These are phyloP conservation scores for Thymelicus lineola DNA, from an alignment of 2,888 invertebrate species.

Conservation along the genomic window DNA sequence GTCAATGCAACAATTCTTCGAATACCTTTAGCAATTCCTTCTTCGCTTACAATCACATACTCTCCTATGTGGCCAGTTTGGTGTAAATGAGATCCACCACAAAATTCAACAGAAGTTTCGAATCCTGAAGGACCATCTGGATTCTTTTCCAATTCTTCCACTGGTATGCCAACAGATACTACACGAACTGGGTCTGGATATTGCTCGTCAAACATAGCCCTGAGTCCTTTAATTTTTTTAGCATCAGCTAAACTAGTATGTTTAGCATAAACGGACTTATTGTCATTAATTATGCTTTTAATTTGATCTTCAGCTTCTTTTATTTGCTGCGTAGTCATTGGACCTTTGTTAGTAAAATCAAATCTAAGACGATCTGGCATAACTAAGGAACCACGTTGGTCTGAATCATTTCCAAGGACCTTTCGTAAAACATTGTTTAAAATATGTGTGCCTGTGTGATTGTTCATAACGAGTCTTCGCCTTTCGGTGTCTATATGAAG, in stretches of 20 bases:
- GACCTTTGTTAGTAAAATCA: constrained; percentile 98
- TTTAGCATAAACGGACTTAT: constrained; percentile 94
- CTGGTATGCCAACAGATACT: constrained; percentile 96
- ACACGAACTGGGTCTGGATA: constrained; percentile 98
- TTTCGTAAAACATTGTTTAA: constrained; percentile 97
- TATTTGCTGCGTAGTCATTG: constrained; percentile 95
- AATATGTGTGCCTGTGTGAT: constrained; percentile 99
- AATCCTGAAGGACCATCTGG: constrained; percentile 92
- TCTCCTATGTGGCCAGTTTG: constrained; percentile 97
- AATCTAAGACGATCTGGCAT: constrained; percentile 98
- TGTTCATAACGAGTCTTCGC: constrained; percentile 97
- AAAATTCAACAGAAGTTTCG: constrained; percentile 98
- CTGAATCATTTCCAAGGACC: constrained; percentile 95
- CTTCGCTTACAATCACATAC: constrained; percentile 98
- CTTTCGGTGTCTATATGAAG: constrained; percentile 94
- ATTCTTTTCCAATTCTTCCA: constrained; percentile 94
- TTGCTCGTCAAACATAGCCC: constrained; percentile 99
- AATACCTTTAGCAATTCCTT: constrained; percentile 99
- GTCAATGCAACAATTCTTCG: constrained; percentile 98
- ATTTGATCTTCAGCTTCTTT: constrained; percentile 93
- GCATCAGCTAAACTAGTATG: constrained; percentile 93
- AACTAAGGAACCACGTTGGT: constrained; percentile 98
- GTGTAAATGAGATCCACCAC: constrained; percentile 98
- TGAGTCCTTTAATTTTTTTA: constrained; percentile 95
- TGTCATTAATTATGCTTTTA: constrained; percentile 90